Evolutionary conservation across 2,888 invertebrate species (phyloP).

Genomic region (Ochropleura leucogaster): DNA sequence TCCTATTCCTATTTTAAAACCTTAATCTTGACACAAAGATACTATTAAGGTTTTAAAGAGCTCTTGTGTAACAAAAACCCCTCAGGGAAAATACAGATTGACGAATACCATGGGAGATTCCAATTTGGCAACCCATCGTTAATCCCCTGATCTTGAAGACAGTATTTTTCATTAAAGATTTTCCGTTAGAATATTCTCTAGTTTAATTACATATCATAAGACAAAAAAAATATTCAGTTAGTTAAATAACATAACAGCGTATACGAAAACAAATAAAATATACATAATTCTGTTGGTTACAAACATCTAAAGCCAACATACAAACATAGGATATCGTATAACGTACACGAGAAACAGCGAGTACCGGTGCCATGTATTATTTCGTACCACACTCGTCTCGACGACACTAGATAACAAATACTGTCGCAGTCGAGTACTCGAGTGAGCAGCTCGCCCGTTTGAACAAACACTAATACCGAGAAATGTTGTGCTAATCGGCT

Average conservation of each 20-base stretch:
- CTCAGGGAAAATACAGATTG: neutral
- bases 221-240: neutral
- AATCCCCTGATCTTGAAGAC: neutral
- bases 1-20: too few relatives aligned
- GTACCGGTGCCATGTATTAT: slow-evolving; percentile 45
- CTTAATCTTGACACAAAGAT: too few relatives aligned
- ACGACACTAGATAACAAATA: slow-evolving; percentile 47
- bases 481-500: slow-evolving; percentile 73
- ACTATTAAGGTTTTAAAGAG: neutral
- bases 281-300: neutral
- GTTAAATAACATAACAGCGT: slow-evolving; percentile 3
- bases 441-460: slow-evolving; percentile 60
- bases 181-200: neutral
- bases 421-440: slow-evolving; percentile 52
- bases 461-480: slow-evolving; percentile 68
- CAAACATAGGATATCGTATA: slow-evolving; percentile 15
- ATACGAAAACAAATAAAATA: slow-evolving; percentile 17
- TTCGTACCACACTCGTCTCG: slow-evolving; percentile 38
- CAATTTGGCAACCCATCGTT: neutral
- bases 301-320: slow-evolving; percentile 20
- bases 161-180: neutral
- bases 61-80: neutral
- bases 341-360: slow-evolving; percentile 3
- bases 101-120: neutral
- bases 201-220: slow-evolving; percentile 5